phyloP scores from a whole-genome alignment of 2,888 invertebrate genomes.

The Epinotia bilunana region DNA sequence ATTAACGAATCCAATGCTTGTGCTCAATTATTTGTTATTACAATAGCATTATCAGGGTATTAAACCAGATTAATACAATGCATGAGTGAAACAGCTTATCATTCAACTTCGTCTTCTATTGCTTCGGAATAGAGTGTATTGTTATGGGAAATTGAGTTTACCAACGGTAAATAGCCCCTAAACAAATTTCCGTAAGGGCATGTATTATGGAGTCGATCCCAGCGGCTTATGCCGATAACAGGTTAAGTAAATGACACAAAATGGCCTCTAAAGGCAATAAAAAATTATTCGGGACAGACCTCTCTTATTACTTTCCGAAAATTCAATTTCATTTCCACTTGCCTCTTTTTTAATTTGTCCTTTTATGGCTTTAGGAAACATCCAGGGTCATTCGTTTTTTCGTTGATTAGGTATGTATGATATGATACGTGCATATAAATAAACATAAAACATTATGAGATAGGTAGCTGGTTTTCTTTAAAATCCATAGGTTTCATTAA shows the following conservation, averaged over 20 bases:
- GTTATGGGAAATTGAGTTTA: background rate
- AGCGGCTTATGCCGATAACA: conserved; percentile 68
- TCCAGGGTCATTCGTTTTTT: conserved; percentile 39
- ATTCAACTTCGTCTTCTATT: conserved; percentile 54
- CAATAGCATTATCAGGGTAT: conserved; percentile 65
- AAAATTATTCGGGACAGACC: conserved; percentile 66
- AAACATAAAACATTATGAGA: conserved; percentile 21
- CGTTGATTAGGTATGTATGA: conserved; percentile 38
- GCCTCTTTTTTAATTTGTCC: conserved; percentile 54
- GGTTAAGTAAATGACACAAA: conserved; percentile 79
- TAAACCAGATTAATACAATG: conserved; percentile 51
- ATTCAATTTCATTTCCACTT: conserved; percentile 71
- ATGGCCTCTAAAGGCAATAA: conserved; percentile 68
- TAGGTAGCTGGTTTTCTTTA: background rate
- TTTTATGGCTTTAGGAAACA: conserved; percentile 56
- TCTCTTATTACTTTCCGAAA: conserved; percentile 69
- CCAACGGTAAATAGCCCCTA: conserved; percentile 29
- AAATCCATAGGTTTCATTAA: background rate
- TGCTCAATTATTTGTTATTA: conserved; percentile 69
- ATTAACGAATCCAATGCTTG: conserved; percentile 70
- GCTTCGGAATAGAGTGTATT: conserved; percentile 47
- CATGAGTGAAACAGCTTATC: conserved; percentile 41
- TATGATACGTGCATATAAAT: conserved; percentile 36
- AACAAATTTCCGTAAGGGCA: conserved; percentile 40
- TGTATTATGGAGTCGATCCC: conserved; percentile 58